Percentiles rank a stretch among this genome's conserved stretches.
These are phyloP conservation scores for Ophion ellenae DNA, from an alignment of 2,888 invertebrate species.

Conservation along the genomic window DNA sequence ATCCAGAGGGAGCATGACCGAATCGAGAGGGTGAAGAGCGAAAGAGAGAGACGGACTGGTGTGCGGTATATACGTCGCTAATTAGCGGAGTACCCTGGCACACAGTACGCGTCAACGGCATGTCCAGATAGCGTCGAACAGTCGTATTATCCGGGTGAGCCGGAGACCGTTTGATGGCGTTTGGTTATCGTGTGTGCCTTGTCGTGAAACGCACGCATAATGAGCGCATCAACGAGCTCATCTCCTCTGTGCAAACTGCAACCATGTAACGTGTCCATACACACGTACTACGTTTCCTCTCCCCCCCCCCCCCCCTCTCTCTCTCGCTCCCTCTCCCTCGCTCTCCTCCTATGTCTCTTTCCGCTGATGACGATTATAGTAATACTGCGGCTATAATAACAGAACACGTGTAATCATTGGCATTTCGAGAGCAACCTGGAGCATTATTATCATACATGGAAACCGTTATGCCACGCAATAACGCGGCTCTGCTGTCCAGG, in stretches of 20 bases:
- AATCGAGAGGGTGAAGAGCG: constrained; percentile 11
- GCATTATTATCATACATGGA: constrained; percentile 56
- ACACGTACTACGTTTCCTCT: background rate
- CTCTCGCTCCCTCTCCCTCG: constrained; percentile 13
- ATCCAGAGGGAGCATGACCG: constrained; percentile 6
- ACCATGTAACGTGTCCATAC: constrained; percentile 49
- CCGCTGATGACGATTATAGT: constrained; percentile 37
- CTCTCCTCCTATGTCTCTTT: background rate
- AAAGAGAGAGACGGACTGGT: background rate
- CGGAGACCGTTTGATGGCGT: constrained; percentile 58
- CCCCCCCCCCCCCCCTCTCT: constrained; percentile 13
- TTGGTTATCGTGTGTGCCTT: constrained; percentile 58
- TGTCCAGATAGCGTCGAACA: constrained; percentile 74
- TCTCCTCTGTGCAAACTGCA: constrained; percentile 60
- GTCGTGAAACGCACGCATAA: constrained; percentile 65
- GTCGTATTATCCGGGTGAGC: constrained; percentile 66
- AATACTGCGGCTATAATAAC: constrained; percentile 50
- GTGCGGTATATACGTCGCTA: constrained; percentile 61
- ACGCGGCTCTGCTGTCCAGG: constrained; percentile 37
- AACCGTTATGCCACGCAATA: constrained; percentile 45
- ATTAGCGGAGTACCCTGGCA: constrained; percentile 43
- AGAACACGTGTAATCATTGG: constrained; percentile 64
- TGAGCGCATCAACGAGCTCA: constrained; percentile 67
- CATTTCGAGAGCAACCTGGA: constrained; percentile 57
- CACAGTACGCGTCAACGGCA: constrained; percentile 66